Evolutionary conservation across 2,888 invertebrate species (phyloP), one percentile per base, ranked within the genome.

Genomic region (Pachycephus smyrnensis): DNA sequence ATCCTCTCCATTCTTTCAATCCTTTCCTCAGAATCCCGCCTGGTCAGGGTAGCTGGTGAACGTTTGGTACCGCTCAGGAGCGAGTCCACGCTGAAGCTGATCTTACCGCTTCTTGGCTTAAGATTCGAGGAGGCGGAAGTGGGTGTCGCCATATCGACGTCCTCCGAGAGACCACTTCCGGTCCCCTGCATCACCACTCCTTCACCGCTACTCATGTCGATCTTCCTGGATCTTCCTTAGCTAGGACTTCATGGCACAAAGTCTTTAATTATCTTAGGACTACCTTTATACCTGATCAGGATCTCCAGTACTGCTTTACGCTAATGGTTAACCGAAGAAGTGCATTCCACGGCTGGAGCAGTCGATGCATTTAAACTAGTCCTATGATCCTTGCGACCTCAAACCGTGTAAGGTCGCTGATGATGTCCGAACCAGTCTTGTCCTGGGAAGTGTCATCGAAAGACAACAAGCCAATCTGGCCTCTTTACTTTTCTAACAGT

Each of bases 11-110:
- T 68, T 12, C 75, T 71, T 31, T 40, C 40, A 4, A 40, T 40
- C 32, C 69, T 69, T 9, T 73, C 77, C 12, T 74, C 82, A 80
- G 71, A 80, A 77, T 23, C 80, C 77, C 30, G 68, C 73, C 33
- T 77, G 79, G 73, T 76, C 73, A 36, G 77, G 79, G 73, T 75
- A 55, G 76, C 79, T 81, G 73, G 79, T 81, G 31, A 80, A 73
- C 31, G 90, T 83, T 88, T 90, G 80, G 91, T 90, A 79, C 91
- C 88, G 85, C 91, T 92, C 68, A 95, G 89, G 33, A 95, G 88
- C 0, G 95, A 93, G 91, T 95, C 95, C 75, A 95, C 95, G 92
- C 95, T 95, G 91, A 95, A 95, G 81, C 95, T 95, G 88, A 95
- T 95, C 86, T 95, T 94, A 84, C 94, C 91, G 80, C 89, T 90